Conservation (phyloP, 2,888 invertebrate genomes). For the Platerodrilus igneus region DNA sequence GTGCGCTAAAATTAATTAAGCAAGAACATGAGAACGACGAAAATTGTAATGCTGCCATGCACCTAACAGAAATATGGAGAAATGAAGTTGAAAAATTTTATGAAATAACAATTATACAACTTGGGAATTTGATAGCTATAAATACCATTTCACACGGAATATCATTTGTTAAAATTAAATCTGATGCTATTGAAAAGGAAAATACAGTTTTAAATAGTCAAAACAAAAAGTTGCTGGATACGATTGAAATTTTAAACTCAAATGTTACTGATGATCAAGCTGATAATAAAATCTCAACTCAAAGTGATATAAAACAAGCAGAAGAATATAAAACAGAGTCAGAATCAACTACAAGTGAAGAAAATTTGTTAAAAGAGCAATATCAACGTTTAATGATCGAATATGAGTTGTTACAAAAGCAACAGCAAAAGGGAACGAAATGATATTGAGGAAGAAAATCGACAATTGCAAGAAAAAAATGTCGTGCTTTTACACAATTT, state of each 20-base stretch:
- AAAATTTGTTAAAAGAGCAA: slow-evolving; percentile 55
- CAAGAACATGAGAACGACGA: too few relatives aligned
- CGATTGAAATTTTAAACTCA: neutral
- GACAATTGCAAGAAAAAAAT: slow-evolving; percentile 35
- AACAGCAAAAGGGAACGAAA: slow-evolving; percentile 9
- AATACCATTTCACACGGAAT: slow-evolving; percentile 44
- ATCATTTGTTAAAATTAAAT: slow-evolving; percentile 31
- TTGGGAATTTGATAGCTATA: slow-evolving; percentile 21
- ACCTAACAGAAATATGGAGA: slow-evolving; percentile 65
- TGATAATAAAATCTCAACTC: slow-evolving; percentile 1
- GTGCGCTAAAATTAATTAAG: too few relatives aligned
- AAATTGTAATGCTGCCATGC: slow-evolving; percentile 56
- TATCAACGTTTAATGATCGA: slow-evolving; percentile 2
- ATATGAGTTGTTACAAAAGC: slow-evolving; percentile 10
- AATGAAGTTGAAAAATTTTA: slow-evolving; percentile 32
- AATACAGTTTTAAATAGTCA: slow-evolving; percentile 1
- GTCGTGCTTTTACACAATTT: slow-evolving; percentile 50
- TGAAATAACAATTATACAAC: slow-evolving; percentile 7
- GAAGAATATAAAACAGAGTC: slow-evolving; percentile 36
- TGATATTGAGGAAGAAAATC: slow-evolving; percentile 6
- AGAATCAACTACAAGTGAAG: slow-evolving; percentile 41
- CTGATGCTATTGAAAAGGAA: slow-evolving; percentile 1
- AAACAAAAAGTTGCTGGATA: slow-evolving; percentile 3
- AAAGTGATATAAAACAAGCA: slow-evolving; percentile 40
- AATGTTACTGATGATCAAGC: slow-evolving; percentile 3